Evolutionary conservation across 2,888 invertebrate genomes (phyloP).

Genomic region (Drosophila mimica): DNA sequence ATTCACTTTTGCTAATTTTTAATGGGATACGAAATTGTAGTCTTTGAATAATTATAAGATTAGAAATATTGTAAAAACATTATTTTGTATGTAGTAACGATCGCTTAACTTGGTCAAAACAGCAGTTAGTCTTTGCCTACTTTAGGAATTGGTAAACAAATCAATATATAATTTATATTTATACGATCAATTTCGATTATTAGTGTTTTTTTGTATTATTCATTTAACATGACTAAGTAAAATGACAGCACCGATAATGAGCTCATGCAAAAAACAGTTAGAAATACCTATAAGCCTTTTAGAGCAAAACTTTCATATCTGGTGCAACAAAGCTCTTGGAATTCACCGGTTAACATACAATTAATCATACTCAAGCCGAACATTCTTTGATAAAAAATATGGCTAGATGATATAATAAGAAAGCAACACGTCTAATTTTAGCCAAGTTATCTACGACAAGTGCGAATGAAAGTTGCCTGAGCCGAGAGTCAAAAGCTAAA

Average conservation of each 20-base stretch:
- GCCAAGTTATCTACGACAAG: slow-evolving; percentile 34
- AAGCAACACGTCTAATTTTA: slow-evolving; percentile 49
- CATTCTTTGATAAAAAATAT: slow-evolving; percentile 50
- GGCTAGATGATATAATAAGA: slow-evolving; percentile 56
- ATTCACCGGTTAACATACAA: slow-evolving; percentile 40
- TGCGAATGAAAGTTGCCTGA: slow-evolving; percentile 41
- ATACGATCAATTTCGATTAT: background rate
- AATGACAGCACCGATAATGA: slow-evolving; percentile 46
- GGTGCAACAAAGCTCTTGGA: slow-evolving; percentile 7
- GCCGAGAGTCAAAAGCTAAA: slow-evolving; percentile 15
- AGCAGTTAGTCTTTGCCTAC: background rate
- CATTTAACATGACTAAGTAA: slow-evolving; percentile 36
- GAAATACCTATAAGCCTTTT: background rate
- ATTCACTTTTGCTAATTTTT: background rate
- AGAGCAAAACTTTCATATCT: slow-evolving; percentile 39
- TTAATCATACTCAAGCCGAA: slow-evolving; percentile 62
- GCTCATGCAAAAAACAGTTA: slow-evolving; percentile 36
- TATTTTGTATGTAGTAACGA: background rate
- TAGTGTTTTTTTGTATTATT: background rate
- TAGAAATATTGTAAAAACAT: background rate
- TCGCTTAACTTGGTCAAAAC: too few species aligned
- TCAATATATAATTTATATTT: background rate
- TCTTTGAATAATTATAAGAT: background rate
- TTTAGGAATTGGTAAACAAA: background rate
- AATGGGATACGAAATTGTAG: background rate